Evolutionary conservation across 1,140 invertebrate species (phyloP), one percentile per base, ranked within the genome.

Genomic region (Scaptomyza montana): DNA sequence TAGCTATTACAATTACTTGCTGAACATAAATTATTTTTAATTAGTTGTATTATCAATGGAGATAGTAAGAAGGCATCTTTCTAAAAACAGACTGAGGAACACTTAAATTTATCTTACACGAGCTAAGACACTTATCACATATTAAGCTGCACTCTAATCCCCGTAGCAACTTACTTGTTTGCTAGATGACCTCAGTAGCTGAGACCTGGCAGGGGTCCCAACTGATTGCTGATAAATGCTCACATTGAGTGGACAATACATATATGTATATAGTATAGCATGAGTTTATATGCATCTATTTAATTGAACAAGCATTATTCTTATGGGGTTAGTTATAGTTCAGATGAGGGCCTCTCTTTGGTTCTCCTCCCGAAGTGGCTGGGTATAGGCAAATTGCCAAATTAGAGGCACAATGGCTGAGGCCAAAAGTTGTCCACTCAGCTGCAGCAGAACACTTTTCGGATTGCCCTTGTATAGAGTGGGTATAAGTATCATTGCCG

Each of bases 361-460:
- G 49, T 0, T 12, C 3, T 77, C 39, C 5, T 28, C 5, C 0
- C 8, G 30, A 1, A 68, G 19, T 10, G 59, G 43, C 0, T 70
- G 63, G 0, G 57, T 63, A 8, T 46, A 78, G 8, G 33, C 55
- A 3, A 16, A 43, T 0, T 39, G 45, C 81, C 81, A 85, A 1
- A 86, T 7, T 1, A 39, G 46, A 12, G 81, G 77, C 13, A 80
- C 66, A 39, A 64, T 9, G 1, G 80, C 8, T 1, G 65, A 25
- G 3, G 80, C 62, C 54, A 80, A 13, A 4, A 85, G 0, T 36
- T 85, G 74, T 6, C 77, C 66, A 46, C 25, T 33, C 21, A 85
- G 12, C 43, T 80, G 81, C 16, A 77, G 7, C 1, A 77, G 2
- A 8, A 66, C 49, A 6, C 49, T 9, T 4, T 57, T n/a, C 12